Evolutionary conservation across 1,140 invertebrate genomes (phyloP), one percentile per base, ranked within the genome.

Genomic region (Dinothrombium tinctorium): DNA sequence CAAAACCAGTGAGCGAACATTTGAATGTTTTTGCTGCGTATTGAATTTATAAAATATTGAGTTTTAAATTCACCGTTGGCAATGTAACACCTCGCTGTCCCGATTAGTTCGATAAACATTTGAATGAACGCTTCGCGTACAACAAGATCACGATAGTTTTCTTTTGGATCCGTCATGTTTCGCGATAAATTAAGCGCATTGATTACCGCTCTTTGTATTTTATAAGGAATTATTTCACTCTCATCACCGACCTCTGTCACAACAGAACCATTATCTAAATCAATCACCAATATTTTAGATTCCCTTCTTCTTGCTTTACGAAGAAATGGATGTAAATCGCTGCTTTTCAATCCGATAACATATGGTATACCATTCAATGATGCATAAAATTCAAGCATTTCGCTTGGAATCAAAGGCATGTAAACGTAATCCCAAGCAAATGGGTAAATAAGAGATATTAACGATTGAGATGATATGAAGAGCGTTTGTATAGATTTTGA

Each of bases 341-440:
- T 19, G 8, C 12, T 15, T 36, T 21, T 19, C 12, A 36, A 22
- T 11, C 33, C 33, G 14, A 36, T 36, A 11, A 36, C 8, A 21
- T 22, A 36, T 4, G 33, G 33, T 12, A 36, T 21, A n/a, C n/a
- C n/a, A 21, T 36, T 36, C 20, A 36, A 22, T 7, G 33, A 19
- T 21, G 33, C 20, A 7, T 22, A 36, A 21, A 36, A 17, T 21
- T 12, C 12, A 12, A 36, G 8, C 20, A 22, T 19, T 7, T 36
- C 12, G 3, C 19, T 22, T 11, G 33, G 33, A 19, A 36, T 22
- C 2, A 36, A 21, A 21, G 33, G 33, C 33, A 19, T 22, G 14
- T 22, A 36, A 19, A 36, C 23, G 33, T 36, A 36, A 36, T 36
- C 33, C 33, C 33, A 36, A 11, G 33, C 20, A 21, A 36, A 22